Evolutionary conservation across 2,888 invertebrate genomes (phyloP).

Genomic region (Spicauda simplicius): DNA sequence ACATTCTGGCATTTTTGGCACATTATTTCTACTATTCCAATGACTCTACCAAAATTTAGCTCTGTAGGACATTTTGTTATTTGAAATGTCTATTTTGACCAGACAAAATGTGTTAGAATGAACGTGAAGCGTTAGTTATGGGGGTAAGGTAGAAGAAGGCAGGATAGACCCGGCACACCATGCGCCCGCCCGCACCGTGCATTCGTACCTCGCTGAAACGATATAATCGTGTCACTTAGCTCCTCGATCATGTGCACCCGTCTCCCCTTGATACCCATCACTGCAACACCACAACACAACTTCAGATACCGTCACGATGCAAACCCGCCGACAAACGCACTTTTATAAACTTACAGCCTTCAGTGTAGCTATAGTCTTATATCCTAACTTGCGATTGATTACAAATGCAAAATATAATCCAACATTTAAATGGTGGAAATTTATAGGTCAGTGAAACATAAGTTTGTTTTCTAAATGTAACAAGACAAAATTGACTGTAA

Average conservation of each 20-base stretch:
- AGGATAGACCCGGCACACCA: constrained; percentile 69
- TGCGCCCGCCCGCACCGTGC: constrained; percentile 69
- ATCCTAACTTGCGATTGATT: neutral
- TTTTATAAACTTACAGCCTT: neutral
- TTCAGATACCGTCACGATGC: constrained; percentile 42
- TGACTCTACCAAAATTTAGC: too few relatives aligned
- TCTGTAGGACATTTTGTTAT: too few relatives aligned
- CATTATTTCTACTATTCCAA: too few relatives aligned
- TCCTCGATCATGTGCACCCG: constrained; percentile 99
- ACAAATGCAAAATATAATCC: too few relatives aligned
- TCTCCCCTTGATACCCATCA: constrained; percentile 99
- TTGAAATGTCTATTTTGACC: too few relatives aligned
- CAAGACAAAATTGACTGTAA: neutral
- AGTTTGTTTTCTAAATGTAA: neutral
- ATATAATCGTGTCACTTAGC: constrained; percentile 98
- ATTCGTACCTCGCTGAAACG: constrained; percentile 98
- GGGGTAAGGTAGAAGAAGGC: constrained; percentile 35
- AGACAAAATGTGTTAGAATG: constrained; percentile 17
- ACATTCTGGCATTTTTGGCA: too few relatives aligned
- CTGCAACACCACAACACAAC: constrained; percentile 87
- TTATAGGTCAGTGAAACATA: neutral
- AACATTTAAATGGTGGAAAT: constrained; percentile 14
- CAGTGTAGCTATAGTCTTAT: neutral
- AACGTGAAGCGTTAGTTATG: constrained; percentile 25
- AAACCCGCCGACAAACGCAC: constrained; percentile 14